Base-by-base conservation (phyloP, 2,797 vertebrate species). In the Anableps anableps region DNA sequence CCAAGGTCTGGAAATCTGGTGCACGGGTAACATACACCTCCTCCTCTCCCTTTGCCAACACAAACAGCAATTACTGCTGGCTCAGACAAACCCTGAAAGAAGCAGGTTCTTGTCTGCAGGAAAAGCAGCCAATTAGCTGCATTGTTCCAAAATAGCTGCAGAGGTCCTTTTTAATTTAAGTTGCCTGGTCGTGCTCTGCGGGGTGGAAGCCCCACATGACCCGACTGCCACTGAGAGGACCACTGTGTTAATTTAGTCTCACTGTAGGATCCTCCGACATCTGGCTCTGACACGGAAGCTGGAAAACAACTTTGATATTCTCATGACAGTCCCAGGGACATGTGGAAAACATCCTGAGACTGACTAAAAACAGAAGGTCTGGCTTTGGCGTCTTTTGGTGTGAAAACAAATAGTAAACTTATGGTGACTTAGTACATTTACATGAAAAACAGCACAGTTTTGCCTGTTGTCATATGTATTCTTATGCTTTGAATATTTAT, bases 251-350 rank as follows among this genome's bases (percentile, higher is more conserved):
- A 97, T 97, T 97, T 96, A 88, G 88, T 95, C 93, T 96, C 96
- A 92, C 96, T 91, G 91, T 96, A 94, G 96, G 96, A 96, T 95
- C 95, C 93, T 80, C 92, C 91, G 96, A 98, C 97, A 97, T 98
- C 97, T 98, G 97, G 97, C 89, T 96, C 93, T 93, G 95, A 95
- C 96, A 96, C 83, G 89, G 96, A 97, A 97, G 95, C 97, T 97
- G 97, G 97, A 96, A 97, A 97, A 97, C 93, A 91, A 97, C 95
- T 98, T 97, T 96, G 96, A 97, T 96, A 97, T 97, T 97, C 97
- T 97, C 97, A 93, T 95, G 96, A 97, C 94, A 95, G 95, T 97
- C 95, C 72, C 95, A 93, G 89, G 93, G 95, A 97, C 97, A 97
- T 98, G 96, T 97, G 97, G 97, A 97, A 98, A 97, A 96, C 97